Base-by-base conservation (phyloP, 2,888 invertebrate genomes). In the Branchellion lobata region DNA sequence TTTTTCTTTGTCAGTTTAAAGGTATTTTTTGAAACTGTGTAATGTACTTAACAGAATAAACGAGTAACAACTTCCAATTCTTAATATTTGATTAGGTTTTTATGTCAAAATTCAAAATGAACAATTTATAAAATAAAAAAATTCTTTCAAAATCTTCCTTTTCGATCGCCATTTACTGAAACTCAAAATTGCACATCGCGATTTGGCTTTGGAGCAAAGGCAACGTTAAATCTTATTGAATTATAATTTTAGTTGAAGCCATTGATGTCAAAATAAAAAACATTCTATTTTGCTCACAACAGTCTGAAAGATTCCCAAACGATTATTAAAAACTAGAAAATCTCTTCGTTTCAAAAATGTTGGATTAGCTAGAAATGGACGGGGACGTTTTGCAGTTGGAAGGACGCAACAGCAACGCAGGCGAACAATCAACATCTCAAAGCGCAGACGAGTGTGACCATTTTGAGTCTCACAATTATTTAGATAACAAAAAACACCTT, bases 241-340 rank as follows among this genome's bases (percentile, higher is more conserved):
- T 77, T 77, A 77, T 77, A 77, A 77, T 77, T 77, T 77, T 57
- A 2, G 24, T 34, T 31, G 77, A 21, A 77, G 77, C 77, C 77
- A 77, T 77, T 77, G 65, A 36, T 47, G 53, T 36, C 29, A 57
- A 77, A 77, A 77, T 77, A 77, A 77, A 77, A 61, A 61, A 75
- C 40, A 47, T 53, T 40, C 27, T 53, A 14, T 53, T 3, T 24
- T 11, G 1, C 21, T 24, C 40, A 5, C 34, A 72, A 34, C n/a
- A 27, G 51, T 75, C 21, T 73, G 1, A 40, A 40, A 21, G n/a
- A 40, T 73, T 73, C 1, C 21, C 18, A 69, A 1, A 27, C 27
- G 29, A 40, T 36, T 34, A 40, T 5, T n/a, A 57, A n/a, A 57
- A 57, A 3, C 24, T 57, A 57, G 21, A 57, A 57, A 14, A 24